These are phyloP conservation scores for Rhimphoctona megacephalus DNA, from an alignment of 2,888 invertebrate species.

Conservation along the genomic window DNA sequence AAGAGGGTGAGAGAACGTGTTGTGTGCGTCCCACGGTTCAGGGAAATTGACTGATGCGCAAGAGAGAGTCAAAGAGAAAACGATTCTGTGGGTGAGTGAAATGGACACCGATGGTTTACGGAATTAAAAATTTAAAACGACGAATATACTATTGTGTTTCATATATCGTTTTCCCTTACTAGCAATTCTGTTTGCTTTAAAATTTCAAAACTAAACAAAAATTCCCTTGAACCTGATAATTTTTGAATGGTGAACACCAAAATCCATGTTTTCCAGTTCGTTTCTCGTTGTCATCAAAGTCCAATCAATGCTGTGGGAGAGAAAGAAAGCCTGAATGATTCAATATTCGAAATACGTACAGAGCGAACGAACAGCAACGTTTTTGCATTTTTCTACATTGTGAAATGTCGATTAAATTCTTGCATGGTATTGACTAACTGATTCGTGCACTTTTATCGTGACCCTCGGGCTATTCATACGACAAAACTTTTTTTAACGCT, in stretches of 20 bases:
- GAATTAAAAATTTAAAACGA: slow-evolving; percentile 30
- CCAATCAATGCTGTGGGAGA: background rate
- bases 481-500: background rate
- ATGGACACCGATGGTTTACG: slow-evolving; percentile 7
- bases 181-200: background rate
- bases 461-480: background rate
- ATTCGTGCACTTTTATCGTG: background rate
- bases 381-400: background rate
- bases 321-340: background rate
- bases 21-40: slow-evolving; percentile 51
- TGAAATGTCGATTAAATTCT: background rate
- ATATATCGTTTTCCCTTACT: background rate
- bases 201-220: background rate
- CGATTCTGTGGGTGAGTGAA: slow-evolving; percentile 4
- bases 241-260: background rate
- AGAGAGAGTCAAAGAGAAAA: slow-evolving; percentile 45
- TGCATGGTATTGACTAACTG: background rate
- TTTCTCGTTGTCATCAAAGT: background rate
- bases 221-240: background rate
- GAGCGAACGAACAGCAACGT: background rate
- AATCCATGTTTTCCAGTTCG: background rate
- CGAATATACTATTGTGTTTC: background rate
- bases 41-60: slow-evolving; percentile 71
- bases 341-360: background rate
- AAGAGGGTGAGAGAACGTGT: slow-evolving; percentile 69